Percentiles rank a stretch among this genome's conserved stretches.
Conservation (phyloP, 2,888 invertebrate genomes). For the Hirtodrosophila histrioides region DNA sequence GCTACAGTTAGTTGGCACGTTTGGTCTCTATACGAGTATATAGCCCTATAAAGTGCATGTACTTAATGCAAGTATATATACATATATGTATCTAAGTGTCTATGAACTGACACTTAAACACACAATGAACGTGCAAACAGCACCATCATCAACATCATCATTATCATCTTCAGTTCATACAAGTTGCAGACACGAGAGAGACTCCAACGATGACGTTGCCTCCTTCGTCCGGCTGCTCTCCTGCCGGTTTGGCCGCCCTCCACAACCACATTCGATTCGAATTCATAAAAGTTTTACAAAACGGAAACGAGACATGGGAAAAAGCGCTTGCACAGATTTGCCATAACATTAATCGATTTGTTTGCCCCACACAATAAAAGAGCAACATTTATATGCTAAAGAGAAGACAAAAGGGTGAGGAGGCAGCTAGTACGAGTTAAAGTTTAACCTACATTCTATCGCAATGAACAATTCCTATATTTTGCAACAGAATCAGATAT, state of each 20-base stretch:
- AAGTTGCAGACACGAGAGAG: slow-evolving; percentile 37
- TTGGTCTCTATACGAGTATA: slow-evolving; percentile 33
- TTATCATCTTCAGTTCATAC: slow-evolving; percentile 28
- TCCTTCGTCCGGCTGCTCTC: no score
- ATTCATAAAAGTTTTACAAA: slow-evolving; percentile 55
- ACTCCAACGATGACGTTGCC: no score
- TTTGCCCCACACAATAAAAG: slow-evolving; percentile 29
- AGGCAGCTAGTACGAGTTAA: not conserved
- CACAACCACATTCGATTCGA: slow-evolving; percentile 27
- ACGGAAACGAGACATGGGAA: slow-evolving; percentile 64
- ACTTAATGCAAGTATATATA: slow-evolving; percentile 69
- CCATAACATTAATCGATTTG: slow-evolving; percentile 62
- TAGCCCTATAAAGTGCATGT: not conserved
- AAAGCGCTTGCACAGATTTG: slow-evolving; percentile 54
- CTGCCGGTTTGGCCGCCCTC: slow-evolving; percentile 25
- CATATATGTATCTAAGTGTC: no score
- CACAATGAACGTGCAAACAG: no score
- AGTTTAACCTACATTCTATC: slow-evolving; percentile 24
- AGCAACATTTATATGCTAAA: slow-evolving; percentile 16
- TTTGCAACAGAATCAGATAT: not conserved
- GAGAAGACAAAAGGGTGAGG: not conserved
- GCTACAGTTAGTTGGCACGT: slow-evolving; percentile 60
- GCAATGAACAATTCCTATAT: not conserved
- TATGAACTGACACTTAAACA: no score
- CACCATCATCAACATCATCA: slow-evolving; percentile 27